These are phyloP conservation scores for Lytechinus variegatus DNA, from an alignment of 35 echinoderm and acorn worm genomes.

Conservation along the genomic window DNA sequence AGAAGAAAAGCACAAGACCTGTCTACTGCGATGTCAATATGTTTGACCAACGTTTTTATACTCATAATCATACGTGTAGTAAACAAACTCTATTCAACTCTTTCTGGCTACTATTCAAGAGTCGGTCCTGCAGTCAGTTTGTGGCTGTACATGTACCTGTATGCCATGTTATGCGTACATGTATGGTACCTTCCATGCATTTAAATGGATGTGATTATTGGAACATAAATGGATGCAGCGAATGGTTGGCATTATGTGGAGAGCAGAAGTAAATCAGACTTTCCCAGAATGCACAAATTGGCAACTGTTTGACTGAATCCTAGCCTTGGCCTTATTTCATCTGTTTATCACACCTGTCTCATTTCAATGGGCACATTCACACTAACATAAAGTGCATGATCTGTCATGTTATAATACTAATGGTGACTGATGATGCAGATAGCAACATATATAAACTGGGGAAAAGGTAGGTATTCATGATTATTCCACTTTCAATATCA, in stretches of 20 bases:
- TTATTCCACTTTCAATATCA: background rate
- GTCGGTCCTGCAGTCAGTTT: too few relatives aligned
- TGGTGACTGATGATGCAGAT: constrained; percentile 17
- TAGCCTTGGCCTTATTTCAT: constrained; percentile 11
- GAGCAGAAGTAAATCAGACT: background rate
- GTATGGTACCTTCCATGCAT: background rate
- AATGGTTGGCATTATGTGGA: background rate
- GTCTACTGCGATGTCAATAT: too few relatives aligned
- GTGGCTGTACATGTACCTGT: too few relatives aligned
- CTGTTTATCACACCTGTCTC: background rate
- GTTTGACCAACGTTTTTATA: too few relatives aligned
- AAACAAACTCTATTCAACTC: too few relatives aligned
- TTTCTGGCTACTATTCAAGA: too few relatives aligned
- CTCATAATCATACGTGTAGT: too few relatives aligned
- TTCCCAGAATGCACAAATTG: constrained; percentile 7
- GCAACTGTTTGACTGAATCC: background rate
- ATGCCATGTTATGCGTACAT: too few relatives aligned
- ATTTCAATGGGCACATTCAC: background rate
- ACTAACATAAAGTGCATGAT: background rate
- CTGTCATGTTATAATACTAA: background rate
- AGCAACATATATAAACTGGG: background rate
- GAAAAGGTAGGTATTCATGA: background rate
- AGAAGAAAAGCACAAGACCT: too few relatives aligned
- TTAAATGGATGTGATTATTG: background rate
- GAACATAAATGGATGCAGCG: background rate